Evolutionary conservation across 2,888 invertebrate genomes (phyloP).

Genomic region (Proisotoma minuta): DNA sequence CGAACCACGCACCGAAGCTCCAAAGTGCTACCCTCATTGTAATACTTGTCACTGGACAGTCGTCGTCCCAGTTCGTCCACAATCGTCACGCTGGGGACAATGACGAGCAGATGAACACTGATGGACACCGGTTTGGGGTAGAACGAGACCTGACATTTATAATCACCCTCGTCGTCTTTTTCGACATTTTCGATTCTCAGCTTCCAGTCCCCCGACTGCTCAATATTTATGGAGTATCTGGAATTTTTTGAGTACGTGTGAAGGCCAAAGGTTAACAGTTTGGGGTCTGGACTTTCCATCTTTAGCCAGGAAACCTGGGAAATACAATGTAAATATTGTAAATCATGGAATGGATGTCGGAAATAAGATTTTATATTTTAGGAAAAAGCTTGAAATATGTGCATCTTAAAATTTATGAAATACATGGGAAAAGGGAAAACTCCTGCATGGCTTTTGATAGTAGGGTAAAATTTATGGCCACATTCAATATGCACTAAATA

Average conservation of each 20-base stretch:
- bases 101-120: conserved; percentile 44
- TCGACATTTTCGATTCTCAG: conserved; percentile 55
- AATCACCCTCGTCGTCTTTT: conserved; percentile 53
- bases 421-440: no score
- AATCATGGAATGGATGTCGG: neutral
- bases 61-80: conserved; percentile 72
- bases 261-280: conserved; percentile 62
- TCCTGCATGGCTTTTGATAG: no score
- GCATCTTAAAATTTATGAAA: no score
- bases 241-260: conserved; percentile 51
- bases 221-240: conserved; percentile 55
- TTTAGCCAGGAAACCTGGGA: conserved; percentile 64
- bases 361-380: no score
- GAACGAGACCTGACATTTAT: conserved; percentile 49
- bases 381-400: no score
- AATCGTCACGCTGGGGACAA: conserved; percentile 76
- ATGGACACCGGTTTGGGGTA: conserved; percentile 48
- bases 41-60: conserved; percentile 73
- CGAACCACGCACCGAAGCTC: conserved; percentile 76
- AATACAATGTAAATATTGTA: neutral
- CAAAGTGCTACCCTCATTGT: conserved; percentile 76
- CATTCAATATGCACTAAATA: no score
- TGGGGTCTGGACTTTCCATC: conserved; percentile 60
- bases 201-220: conserved; percentile 58
- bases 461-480: no score